Evolutionary conservation across 2,888 invertebrate genomes (phyloP).

Genomic region (Malthinus flaveolus): DNA sequence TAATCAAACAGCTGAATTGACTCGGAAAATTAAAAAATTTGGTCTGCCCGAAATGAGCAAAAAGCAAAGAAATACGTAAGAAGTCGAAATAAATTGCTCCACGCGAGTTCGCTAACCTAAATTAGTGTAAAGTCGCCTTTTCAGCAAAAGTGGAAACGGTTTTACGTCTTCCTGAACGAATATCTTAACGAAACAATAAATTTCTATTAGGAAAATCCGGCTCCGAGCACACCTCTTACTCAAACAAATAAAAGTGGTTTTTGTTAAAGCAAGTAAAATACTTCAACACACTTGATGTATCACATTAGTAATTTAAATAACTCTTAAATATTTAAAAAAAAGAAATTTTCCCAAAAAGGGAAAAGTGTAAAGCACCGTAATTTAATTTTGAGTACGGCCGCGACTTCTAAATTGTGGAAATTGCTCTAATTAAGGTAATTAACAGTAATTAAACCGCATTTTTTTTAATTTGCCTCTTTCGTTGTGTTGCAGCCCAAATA

Average conservation of each 20-base stretch:
- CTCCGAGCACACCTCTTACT: not conserved
- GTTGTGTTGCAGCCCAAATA: too few relatives aligned
- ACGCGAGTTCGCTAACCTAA: not conserved
- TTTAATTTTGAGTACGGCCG: too few relatives aligned
- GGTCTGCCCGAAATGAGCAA: not conserved
- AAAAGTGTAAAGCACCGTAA: too few relatives aligned
- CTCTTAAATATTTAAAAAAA: not conserved
- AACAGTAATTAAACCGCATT: too few relatives aligned
- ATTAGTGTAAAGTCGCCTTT: not conserved
- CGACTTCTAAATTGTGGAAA: too few relatives aligned
- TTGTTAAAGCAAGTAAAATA: not conserved
- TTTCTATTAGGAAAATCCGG: conserved; percentile 11
- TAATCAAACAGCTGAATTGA: not conserved
- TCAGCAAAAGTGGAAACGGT: not conserved
- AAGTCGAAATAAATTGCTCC: not conserved
- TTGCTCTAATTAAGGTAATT: too few relatives aligned
- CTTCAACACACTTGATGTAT: conserved; percentile 4
- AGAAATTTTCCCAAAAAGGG: too few relatives aligned
- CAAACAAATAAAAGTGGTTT: conserved; percentile 13
- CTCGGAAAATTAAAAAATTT: not conserved
- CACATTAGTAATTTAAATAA: conserved; percentile 8
- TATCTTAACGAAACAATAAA: conserved; percentile 10
- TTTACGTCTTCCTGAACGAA: not conserved
- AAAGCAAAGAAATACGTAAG: not conserved
- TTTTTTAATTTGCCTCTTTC: too few relatives aligned